Evolutionary conservation across 2,888 invertebrate species (phyloP).

Genomic region (Carcina quercana): DNA sequence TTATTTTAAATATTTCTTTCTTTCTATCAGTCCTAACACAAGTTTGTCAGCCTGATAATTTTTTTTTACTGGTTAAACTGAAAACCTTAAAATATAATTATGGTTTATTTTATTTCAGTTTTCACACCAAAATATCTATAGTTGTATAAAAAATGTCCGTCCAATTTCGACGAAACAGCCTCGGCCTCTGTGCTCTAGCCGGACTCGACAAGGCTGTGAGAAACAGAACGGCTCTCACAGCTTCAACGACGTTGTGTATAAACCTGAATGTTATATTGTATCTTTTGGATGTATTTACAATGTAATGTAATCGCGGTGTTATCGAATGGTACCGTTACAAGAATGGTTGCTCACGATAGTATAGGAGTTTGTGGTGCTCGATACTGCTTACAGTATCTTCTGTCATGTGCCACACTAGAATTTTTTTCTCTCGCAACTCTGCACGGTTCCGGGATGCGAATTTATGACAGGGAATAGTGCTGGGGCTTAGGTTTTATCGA

Average conservation of each 20-base stretch:
- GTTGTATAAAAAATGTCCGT: too few relatives aligned
- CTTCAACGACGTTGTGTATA: slow-evolving; percentile 30
- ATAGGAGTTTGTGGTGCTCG: slow-evolving; percentile 62
- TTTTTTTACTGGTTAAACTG: too few relatives aligned
- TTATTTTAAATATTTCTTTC: too few relatives aligned
- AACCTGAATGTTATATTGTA: slow-evolving; percentile 32
- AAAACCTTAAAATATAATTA: too few relatives aligned
- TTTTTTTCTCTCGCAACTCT: slow-evolving; percentile 49
- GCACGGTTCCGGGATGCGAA: slow-evolving; percentile 27
- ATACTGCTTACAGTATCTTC: slow-evolving; percentile 22
- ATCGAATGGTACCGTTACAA: slow-evolving; percentile 41
- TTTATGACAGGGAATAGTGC: slow-evolving; percentile 55
- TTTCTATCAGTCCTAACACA: too few relatives aligned
- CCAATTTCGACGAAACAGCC: too few relatives aligned
- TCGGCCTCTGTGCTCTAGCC: slow-evolving; percentile 14
- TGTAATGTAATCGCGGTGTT: slow-evolving; percentile 31
- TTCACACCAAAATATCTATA: too few relatives aligned
- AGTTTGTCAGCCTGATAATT: too few relatives aligned
- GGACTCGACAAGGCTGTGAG: slow-evolving; percentile 26
- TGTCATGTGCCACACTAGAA: slow-evolving; percentile 62
- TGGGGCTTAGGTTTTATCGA: slow-evolving; percentile 53
- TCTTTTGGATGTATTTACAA: slow-evolving; percentile 72
- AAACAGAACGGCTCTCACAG: slow-evolving; percentile 37
- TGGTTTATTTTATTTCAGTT: too few relatives aligned
- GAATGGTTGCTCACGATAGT: slow-evolving; percentile 70